Conservation (phyloP, 2,113 vertebrate genomes). For the Hucho hucho region DNA sequence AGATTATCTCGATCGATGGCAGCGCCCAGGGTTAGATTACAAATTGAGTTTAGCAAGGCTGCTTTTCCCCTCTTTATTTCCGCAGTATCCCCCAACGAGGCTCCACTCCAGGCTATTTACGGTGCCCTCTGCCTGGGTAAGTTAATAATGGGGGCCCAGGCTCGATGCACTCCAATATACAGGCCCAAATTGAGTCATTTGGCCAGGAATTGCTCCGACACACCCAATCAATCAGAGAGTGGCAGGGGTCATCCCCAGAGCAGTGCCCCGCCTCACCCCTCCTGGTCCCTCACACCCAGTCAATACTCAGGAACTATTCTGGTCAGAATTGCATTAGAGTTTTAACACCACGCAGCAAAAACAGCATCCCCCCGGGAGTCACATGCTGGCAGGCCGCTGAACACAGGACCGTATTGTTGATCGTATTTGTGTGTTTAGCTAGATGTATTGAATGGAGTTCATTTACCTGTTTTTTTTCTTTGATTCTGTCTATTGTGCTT, state of each 20-base stretch:
- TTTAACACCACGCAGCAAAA: conserved; percentile 49
- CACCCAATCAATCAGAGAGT: conserved; percentile 66
- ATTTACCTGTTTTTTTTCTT: conserved; percentile 66
- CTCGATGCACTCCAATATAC: conserved; percentile 46
- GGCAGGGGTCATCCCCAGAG: conserved; percentile 62
- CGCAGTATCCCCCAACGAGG: conserved; percentile 58
- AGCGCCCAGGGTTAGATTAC: conserved; percentile 66
- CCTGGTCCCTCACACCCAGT: conserved; percentile 45
- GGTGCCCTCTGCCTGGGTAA: conserved; percentile 66
- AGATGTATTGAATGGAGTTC: conserved; percentile 57
- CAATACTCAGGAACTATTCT: conserved; percentile 62
- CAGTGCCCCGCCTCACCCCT: conserved; percentile 49
- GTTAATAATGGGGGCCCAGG: conserved; percentile 61
- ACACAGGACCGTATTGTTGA: conserved; percentile 46
- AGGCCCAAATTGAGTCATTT: conserved; percentile 50
- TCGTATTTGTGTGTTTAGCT: conserved; percentile 46
- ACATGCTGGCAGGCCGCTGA: conserved; percentile 56
- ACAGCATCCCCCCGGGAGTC: conserved; percentile 27
- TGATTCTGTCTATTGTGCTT: conserved; percentile 50
- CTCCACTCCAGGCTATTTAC: conserved; percentile 65
- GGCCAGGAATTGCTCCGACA: conserved; percentile 58
- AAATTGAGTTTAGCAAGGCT: conserved; percentile 69
- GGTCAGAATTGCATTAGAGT: conserved; percentile 64
- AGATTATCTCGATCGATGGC: conserved; percentile 63
- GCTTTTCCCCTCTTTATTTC: conserved; percentile 59